Evolutionary conservation across 2,113 vertebrate species (phyloP).

Genomic region (Delphinus delphis): DNA sequence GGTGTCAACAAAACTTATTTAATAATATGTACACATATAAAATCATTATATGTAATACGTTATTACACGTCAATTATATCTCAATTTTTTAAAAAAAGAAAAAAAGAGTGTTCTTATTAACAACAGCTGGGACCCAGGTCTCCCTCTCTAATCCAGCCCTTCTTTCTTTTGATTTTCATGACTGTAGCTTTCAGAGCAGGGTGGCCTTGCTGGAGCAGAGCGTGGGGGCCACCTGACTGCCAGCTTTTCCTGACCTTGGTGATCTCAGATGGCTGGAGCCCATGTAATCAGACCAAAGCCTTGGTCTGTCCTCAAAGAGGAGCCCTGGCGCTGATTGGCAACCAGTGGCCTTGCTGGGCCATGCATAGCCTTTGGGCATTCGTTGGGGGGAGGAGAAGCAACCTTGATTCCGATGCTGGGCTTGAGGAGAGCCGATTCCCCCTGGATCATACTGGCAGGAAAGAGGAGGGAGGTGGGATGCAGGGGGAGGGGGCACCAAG

Average conservation of each 20-base stretch:
- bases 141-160: neutral
- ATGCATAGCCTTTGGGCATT: neutral
- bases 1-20: neutral
- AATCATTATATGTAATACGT: neutral
- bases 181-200: neutral
- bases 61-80: neutral
- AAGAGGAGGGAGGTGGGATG: neutral
- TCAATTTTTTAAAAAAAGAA: neutral
- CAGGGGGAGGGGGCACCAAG: rapidly evolving
- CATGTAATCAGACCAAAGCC: slow-evolving; percentile 14
- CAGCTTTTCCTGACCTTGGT: neutral
- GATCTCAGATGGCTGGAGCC: neutral
- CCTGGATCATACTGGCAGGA: neutral
- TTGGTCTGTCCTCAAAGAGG: slow-evolving; percentile 37
- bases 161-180: neutral
- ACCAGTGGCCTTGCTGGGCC: neutral
- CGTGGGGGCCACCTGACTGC: neutral
- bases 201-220: neutral
- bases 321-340: neutral
- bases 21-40: neutral
- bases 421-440: neutral
- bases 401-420: neutral
- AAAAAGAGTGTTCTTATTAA: neutral
- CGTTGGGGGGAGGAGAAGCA: neutral
- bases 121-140: neutral